Percentiles rank a stretch among this genome's conserved stretches.
Evolutionary conservation across 1,140 invertebrate species (phyloP).

Genomic region (Choristoneura fumiferana): DNA sequence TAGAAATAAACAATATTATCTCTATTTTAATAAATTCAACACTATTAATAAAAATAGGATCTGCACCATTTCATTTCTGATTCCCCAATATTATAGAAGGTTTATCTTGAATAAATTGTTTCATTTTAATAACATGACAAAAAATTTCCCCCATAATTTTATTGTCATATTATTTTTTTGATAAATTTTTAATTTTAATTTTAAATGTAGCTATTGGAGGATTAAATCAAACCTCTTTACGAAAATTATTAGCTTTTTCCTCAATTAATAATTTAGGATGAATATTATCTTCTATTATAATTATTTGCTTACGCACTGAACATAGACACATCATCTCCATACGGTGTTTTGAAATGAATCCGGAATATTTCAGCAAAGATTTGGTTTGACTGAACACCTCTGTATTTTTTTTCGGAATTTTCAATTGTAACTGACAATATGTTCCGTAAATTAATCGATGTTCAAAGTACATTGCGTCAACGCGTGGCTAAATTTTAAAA

Average conservation of each 20-base stretch:
- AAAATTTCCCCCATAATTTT: slow-evolving; percentile 76
- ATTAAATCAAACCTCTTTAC: slow-evolving; percentile 73
- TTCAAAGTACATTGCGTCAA: too few relatives aligned
- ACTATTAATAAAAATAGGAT: neutral
- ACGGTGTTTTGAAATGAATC: too few relatives aligned
- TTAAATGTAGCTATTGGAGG: slow-evolving; percentile 60
- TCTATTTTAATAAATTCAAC: too few relatives aligned
- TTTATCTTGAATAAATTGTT: slow-evolving; percentile 48
- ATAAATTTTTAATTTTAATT: slow-evolving; percentile 54
- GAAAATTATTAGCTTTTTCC: slow-evolving; percentile 77
- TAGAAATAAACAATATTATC: too few relatives aligned
- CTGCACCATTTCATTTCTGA: slow-evolving; percentile 71
- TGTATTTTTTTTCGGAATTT: too few relatives aligned
- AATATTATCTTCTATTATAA: slow-evolving; percentile 58
- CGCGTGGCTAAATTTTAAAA: too few relatives aligned
- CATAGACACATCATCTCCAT: too few relatives aligned
- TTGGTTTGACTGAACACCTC: too few relatives aligned
- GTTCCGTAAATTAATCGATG: too few relatives aligned
- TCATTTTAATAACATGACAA: slow-evolving; percentile 77
- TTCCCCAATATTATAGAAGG: slow-evolving; percentile 63
- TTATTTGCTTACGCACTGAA: too few relatives aligned
- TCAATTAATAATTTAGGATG: slow-evolving; percentile 79
- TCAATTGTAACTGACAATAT: too few relatives aligned
- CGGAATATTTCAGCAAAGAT: too few relatives aligned
- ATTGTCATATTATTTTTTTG: slow-evolving; percentile 62